Base-by-base conservation (phyloP, 2,797 vertebrate species). In the Cichlasoma orientale region DNA sequence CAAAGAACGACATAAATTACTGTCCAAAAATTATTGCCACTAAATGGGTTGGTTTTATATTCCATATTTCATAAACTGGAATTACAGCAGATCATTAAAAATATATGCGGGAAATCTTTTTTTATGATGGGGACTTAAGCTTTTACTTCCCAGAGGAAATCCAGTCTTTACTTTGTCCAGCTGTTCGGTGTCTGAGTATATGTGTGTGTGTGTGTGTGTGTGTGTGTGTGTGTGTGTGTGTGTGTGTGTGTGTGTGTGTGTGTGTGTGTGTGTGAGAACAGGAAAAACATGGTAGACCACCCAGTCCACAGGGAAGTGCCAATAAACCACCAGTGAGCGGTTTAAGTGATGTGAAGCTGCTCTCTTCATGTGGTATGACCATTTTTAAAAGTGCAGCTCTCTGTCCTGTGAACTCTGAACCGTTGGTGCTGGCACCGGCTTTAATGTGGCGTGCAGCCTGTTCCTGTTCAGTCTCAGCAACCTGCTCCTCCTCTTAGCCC, bases 301-400 rank as follows among this genome's bases (percentile, higher is more conserved):
- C 89, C 85, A 88, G 86, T 85, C 85, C 80, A 86, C 55, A 76
- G 54, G 83, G 87, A 87, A 88, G 83, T 83, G 80, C 84, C 82
- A 81, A 86, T 87, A 90, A 90, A 89, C 76, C 78, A 56, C 71
- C 55, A 82, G 77, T n/a, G 57, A 78, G 79, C 1, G 56, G 68
- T 80, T 82, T 44, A 70, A 83, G 74, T 58, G 75, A 75, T 87
- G 77, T 70, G 78, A 84, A 81, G 81, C 78, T 69, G 79, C 44
- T 74, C 82, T 88, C 88, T 86, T 89, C 71, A 92, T 88, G 89
- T 85, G 89, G 86, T 47, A 52, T 3, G 6, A 44, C 58, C 56
- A 44, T 88, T 91, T 87, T 91, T 84, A 77, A 77, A 87, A 80
- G 77, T 74, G 70, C 85, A 78, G 75, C 75, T 80, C 72, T 86